Evolutionary conservation across 1,140 invertebrate genomes (phyloP).

Genomic region (Drosophila equinoxialis): DNA sequence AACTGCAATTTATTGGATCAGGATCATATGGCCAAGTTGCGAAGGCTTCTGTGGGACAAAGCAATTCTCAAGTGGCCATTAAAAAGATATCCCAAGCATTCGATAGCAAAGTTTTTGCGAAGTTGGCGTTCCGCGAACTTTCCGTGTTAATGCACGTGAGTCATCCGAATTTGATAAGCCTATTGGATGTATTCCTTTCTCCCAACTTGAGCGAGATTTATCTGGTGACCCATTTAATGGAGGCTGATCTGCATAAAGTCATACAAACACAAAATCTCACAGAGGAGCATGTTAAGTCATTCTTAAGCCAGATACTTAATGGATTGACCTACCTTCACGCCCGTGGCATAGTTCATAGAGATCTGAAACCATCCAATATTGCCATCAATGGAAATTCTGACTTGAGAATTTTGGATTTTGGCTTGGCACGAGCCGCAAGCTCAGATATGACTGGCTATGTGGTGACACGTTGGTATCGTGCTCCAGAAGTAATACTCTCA

Average conservation of each 20-base stretch:
- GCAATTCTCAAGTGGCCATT: no score
- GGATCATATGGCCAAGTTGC: no score
- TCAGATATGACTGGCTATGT: constrained; percentile 99
- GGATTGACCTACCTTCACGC: constrained; percentile 99
- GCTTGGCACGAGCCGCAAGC: constrained; percentile 96
- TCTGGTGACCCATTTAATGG: constrained; percentile 98
- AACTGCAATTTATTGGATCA: no score
- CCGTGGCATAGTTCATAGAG: constrained; percentile 99
- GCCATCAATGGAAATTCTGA: constrained; percentile 99
- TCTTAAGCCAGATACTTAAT: constrained; percentile 98
- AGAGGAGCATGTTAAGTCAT: constrained; percentile 98
- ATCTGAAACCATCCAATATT: constrained; percentile 99
- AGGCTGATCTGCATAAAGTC: constrained; percentile 98
- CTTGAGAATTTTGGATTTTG: constrained; percentile 99
- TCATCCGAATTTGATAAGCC: constrained; percentile 91
- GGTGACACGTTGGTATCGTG: constrained; percentile 97
- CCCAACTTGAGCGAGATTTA: constrained; percentile 93
- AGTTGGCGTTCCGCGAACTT: no score
- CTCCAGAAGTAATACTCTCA: constrained; percentile 99
- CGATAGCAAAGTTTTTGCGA: no score
- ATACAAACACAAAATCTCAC: constrained; percentile 96
- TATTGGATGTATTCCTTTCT: constrained; percentile 96
- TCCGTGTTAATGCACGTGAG: no score
- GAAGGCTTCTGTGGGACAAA: no score
- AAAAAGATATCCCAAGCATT: no score